These are phyloP conservation scores for Otis tarda DNA, from an alignment of 2,113 vertebrate genomes.

Conservation along the genomic window DNA sequence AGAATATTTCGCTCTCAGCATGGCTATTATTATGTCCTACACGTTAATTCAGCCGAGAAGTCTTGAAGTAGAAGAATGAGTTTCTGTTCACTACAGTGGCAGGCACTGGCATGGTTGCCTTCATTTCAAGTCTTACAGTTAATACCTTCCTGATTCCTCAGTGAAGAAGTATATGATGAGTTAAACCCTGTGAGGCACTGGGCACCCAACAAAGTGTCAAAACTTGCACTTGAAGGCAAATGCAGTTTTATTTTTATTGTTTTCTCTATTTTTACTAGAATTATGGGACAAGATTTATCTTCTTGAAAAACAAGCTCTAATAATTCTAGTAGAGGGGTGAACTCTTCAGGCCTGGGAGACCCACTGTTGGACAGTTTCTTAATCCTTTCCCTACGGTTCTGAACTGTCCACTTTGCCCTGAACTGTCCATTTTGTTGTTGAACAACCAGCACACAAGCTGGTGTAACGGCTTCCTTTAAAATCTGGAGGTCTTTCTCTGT, in stretches of 20 bases:
- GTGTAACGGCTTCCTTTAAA: neutral
- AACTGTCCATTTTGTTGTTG: neutral
- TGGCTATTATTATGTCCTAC: constrained; percentile 51
- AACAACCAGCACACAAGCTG: neutral
- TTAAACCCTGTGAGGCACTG: neutral
- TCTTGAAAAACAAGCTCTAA: neutral
- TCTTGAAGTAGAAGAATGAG: constrained; percentile 24
- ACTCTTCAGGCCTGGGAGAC: neutral
- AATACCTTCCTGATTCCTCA: neutral
- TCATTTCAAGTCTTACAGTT: neutral
- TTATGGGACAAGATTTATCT: neutral
- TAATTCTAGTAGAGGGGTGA: neutral
- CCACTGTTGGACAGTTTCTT: neutral
- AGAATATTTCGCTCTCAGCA: constrained; percentile 56
- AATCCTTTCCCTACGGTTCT: neutral
- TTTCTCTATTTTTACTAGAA: neutral
- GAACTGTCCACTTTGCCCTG: neutral
- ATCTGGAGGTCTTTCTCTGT: neutral
- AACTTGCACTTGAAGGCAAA: neutral
- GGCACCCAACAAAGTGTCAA: neutral
- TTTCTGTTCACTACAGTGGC: neutral
- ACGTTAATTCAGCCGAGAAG: constrained; percentile 35
- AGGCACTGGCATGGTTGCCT: neutral
- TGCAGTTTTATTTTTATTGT: neutral
- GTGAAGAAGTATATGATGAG: neutral